phyloP scores from a whole-genome alignment of 2,113 vertebrate species.

The Regulus satrapa region DNA sequence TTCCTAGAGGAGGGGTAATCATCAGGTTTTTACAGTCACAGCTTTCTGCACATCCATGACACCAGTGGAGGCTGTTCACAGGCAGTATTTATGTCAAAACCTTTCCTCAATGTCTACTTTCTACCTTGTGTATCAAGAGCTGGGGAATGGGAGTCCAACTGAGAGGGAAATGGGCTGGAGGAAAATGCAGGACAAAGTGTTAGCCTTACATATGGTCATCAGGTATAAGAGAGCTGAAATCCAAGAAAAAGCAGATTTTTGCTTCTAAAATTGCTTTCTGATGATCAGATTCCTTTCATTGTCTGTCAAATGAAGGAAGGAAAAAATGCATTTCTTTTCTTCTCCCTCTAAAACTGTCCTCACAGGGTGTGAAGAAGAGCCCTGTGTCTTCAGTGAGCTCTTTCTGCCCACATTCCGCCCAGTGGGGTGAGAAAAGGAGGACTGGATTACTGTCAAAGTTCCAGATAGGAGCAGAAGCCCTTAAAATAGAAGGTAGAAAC shows the following conservation, averaged over 20 bases:
- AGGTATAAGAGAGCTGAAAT: background rate
- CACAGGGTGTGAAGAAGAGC: background rate
- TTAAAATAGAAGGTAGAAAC: background rate
- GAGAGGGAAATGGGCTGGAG: background rate
- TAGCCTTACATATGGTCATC: background rate
- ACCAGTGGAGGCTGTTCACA: background rate
- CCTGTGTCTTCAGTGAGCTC: background rate
- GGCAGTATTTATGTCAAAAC: background rate
- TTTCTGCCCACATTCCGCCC: background rate
- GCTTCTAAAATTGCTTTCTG: background rate
- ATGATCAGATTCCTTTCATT: background rate
- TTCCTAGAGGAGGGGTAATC: background rate
- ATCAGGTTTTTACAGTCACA: background rate
- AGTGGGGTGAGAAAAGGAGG: too few relatives aligned
- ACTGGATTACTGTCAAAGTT: background rate
- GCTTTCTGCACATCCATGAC: background rate
- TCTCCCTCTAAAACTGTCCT: background rate
- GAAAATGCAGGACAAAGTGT: background rate
- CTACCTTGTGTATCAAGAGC: background rate
- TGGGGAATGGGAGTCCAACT: background rate
- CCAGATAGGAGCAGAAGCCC: background rate
- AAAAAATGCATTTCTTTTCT: background rate
- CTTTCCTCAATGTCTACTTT: too few relatives aligned
- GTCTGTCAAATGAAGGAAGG: background rate
- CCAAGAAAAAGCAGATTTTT: background rate